phyloP scores from a whole-genome alignment of 2,797 vertebrate genomes.

The Mormyrops attenuatus region DNA sequence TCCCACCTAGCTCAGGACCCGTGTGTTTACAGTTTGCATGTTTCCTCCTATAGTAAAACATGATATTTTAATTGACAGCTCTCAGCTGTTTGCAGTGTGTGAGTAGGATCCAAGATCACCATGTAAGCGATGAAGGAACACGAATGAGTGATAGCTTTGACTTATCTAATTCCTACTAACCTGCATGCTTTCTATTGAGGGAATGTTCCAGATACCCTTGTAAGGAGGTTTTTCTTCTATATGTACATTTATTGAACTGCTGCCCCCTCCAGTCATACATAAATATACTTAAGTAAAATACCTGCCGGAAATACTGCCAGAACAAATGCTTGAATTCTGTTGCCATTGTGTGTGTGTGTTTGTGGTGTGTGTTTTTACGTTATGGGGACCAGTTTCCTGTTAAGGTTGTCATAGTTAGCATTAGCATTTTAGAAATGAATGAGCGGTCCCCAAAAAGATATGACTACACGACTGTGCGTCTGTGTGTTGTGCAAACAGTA shows the following conservation, averaged over 20 bases:
- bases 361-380: too few species aligned
- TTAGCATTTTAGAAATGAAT: too few species aligned
- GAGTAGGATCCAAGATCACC: neutral
- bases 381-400: too few species aligned
- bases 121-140: neutral
- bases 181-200: neutral
- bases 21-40: neutral
- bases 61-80: neutral
- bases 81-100: neutral
- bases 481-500: neutral
- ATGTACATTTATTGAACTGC: neutral
- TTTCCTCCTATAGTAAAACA: neutral
- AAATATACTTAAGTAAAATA: neutral
- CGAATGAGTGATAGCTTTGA: neutral
- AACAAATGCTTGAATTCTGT: too few species aligned
- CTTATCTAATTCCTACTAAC: neutral
- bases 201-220: neutral
- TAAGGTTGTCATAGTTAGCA: too few species aligned
- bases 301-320: neutral
- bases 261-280: neutral
- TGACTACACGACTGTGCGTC: too few species aligned
- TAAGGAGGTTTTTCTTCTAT: neutral
- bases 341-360: too few species aligned
- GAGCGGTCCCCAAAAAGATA: too few species aligned
- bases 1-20: neutral